Evolutionary conservation across 2,113 vertebrate species (phyloP), one percentile per base, ranked within the genome.

Genomic region (Perca fluviatilis): DNA sequence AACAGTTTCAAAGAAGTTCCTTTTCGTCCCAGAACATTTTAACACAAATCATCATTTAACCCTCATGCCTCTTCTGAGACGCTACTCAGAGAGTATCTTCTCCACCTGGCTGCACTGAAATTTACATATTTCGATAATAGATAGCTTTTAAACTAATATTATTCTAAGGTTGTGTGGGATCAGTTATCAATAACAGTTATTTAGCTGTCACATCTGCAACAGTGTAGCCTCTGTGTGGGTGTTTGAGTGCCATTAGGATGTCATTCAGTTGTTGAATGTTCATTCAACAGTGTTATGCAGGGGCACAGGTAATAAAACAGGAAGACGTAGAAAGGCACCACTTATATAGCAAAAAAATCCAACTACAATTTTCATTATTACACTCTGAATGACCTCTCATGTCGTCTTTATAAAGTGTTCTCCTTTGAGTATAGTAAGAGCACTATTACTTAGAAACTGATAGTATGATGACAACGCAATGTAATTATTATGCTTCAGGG

Each of bases 101-200:
- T 62, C n/a, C 16, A 49, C 46, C 30, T 51, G 30, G 18, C 13
- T 73, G 16, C 33, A 9, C 25, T 46, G 3, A 75, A 50, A 67
- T 83, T 5, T 30, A 18, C 27, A 77, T 66, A 58, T 80, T 54
- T 60, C 10, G 18, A 72, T 61, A 47, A 72, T 60, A 25, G 83
- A 33, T 14, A 65, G 14, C 36, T 58, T 60, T 3, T 4, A 67
- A 16, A 8, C 15, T 36, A 50, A 67, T 18, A 78, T 71, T 47
- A 64, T 56, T 80, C 36, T 51, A 21, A 14, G 21, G 10, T 14
- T 67, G 15, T 63, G 43, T 6, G 25, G 65, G 50, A 72, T 63
- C 43, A 76, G 18, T 73, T n/a, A 49, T 80, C 19, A 78, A 74
- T 77, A 70, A 74, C 46, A 87, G 16, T 78, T 64, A 77, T 82